These are phyloP conservation scores for Platygyra sinensis DNA, from an alignment of 64 coral and sea anemone species.

Conservation along the genomic window DNA sequence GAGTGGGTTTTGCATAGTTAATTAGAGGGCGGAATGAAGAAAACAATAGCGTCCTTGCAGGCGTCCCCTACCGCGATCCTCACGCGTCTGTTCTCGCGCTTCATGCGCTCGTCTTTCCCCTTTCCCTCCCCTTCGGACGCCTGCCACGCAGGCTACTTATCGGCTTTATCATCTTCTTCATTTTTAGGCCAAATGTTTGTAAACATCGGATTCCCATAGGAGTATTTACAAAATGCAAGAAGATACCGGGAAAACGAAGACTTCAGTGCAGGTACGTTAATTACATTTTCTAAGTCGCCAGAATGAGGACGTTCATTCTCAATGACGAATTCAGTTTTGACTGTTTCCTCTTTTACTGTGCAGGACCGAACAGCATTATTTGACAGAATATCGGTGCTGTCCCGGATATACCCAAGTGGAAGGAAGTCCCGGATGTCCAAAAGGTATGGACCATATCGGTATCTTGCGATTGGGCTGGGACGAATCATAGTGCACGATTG, in stretches of 20 bases:
- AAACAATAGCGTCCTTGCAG: no score
- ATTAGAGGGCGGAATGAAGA: no score
- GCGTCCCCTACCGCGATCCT: no score
- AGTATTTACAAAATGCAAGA: constrained; percentile 43
- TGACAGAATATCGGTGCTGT: constrained; percentile 78
- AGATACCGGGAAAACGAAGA: constrained; percentile 24
- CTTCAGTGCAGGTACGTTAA: constrained; percentile 56
- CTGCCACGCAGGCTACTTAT: no score
- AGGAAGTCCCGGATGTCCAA: constrained; percentile 72
- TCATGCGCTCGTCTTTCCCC: no score
- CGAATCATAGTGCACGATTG: no score
- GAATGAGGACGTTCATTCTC: neutral
- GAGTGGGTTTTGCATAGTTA: no score
- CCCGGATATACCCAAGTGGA: constrained; percentile 48
- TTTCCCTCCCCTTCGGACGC: no score
- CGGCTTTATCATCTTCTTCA: neutral
- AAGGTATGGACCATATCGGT: constrained; percentile 36
- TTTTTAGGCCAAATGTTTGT: constrained; percentile 53
- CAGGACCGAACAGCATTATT: constrained; percentile 61
- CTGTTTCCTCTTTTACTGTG: neutral
- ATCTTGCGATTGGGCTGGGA: no score
- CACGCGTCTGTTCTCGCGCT: no score
- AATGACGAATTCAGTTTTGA: no score
- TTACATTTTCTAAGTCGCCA: neutral
- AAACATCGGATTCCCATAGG: constrained; percentile 28